Evolutionary conservation across 2,113 vertebrate genomes (phyloP), one percentile per base, ranked within the genome.

Genomic region (Mormyrus lacerda): DNA sequence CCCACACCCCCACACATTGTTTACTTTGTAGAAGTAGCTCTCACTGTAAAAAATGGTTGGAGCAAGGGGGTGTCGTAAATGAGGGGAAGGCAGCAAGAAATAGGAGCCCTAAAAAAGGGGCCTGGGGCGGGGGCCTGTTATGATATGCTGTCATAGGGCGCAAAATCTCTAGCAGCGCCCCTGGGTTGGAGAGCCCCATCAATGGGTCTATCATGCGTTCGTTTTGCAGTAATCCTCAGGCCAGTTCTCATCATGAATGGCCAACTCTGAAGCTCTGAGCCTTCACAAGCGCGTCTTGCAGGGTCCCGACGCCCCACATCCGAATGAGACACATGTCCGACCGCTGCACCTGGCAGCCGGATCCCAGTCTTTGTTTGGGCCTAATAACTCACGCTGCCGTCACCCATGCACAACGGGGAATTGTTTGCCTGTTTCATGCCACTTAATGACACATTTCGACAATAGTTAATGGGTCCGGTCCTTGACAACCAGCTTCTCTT

Each of bases 401-500:
- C 48, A 83, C 61, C 84, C 85, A 89, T 88, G 55, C 55, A 50
- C 55, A 69, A 73, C 45, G 55, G 24, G 79, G 31, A 24, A 82
- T 31, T 4, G 58, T 87, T 65, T 19, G 47, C 4, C 21, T 55
- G 79, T 84, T 85, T 91, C 47, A 88, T 55, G 76, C 84, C 8
- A 27, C 27, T 39, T 88, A 88, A 88, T 86, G 47, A 90, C 86
- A 53, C 61, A 65, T 65, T 90, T 61, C 89, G 89, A 90, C 82
- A 50, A 85, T 90, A 53, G 50, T 87, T 87, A 87, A 91, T 73
- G 87, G 65, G 69, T 65, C n/a, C 50, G 50, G 89, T 87, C 69
- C 89, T 47, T 85, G 88, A 90, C 85, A 39, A 90, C 51, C 85
- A 35, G 83, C 42, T 44, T 51, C 73, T 87, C 88, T 83, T 89